Base-by-base conservation (phyloP, 2,113 vertebrate species). In the Alethe diademata region DNA sequence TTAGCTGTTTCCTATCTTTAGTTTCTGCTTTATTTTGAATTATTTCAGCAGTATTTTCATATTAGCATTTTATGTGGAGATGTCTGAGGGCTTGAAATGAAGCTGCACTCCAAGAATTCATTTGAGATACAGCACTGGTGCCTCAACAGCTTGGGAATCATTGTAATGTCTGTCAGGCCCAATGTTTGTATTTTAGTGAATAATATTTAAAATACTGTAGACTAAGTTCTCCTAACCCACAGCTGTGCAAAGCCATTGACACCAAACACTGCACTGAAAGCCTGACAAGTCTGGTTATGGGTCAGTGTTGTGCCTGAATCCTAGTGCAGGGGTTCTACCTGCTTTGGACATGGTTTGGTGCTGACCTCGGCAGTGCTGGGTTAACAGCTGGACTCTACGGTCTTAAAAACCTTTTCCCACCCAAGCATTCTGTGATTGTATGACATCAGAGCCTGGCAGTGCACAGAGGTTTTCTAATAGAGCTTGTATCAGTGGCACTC, bases 21-120 rank as follows among this genome's bases (percentile, higher is more conserved):
- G 85, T 50, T 80, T 73, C 93, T 86, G 71, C 64, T 94, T 92
- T 92, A 71, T 88, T 95, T 94, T 29, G 91, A 50, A 51, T 88
- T 78, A 80, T 79, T 97, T 88, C 93, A 93, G 92, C 71, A 96
- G 33, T 35, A 79, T 73, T 81, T 76, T 90, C 35, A 24, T 28
- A 70, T 42, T 40, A 90, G 71, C 82, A 29, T 65, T 86, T 82
- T 61, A 65, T 10, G 1, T 42, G 47, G 61, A 91, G 71, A 75
- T 76, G 54, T 53, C 38, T 0, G 1, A 86, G 48, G 45, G 48
- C 73, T 89, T 35, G 48, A 75, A 84, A 92, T 4, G 33, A 66
- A 94, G 67, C 62, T 73, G 50, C 33, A 31, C 56, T 93, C 82
- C 67, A 79, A 90, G 58, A 90, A 62, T 78, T 76, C 66, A 62